phyloP scores from a whole-genome alignment of 2,113 vertebrate species.

The Stercorarius parasiticus region DNA sequence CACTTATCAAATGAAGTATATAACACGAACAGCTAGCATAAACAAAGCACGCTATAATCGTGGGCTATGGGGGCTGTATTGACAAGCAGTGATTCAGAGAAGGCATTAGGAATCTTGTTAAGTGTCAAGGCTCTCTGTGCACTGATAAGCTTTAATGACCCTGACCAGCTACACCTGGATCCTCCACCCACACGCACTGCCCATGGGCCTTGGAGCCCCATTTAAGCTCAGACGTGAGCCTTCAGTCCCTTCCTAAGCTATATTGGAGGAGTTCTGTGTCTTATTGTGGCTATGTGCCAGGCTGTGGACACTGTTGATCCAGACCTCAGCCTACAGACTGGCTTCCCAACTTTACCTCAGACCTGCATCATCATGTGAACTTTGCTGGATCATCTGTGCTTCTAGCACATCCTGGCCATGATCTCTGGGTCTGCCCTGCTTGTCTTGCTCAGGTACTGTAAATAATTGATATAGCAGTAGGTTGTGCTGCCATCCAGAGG shows the following conservation, averaged over 20 bases:
- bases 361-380: background rate
- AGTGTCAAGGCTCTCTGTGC: background rate
- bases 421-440: background rate
- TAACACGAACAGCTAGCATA: background rate
- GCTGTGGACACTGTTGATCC: accelerated
- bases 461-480: background rate
- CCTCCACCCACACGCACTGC: background rate
- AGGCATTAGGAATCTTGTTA: background rate
- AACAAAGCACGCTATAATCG: background rate
- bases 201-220: background rate
- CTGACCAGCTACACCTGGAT: background rate
- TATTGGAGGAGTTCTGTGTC: background rate
- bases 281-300: background rate
- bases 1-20: background rate
- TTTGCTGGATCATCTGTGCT: background rate
- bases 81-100: background rate
- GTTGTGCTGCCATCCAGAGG: constrained; percentile 19
- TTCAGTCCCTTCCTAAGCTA: accelerated
- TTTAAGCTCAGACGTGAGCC: background rate
- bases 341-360: background rate
- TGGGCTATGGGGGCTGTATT: background rate
- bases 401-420: background rate
- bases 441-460: background rate
- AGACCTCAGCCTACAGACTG: background rate
- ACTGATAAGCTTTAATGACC: background rate